These are phyloP conservation scores for Aradophagus sp. DNA, from an alignment of 1,140 invertebrate species.

Conservation along the genomic window DNA sequence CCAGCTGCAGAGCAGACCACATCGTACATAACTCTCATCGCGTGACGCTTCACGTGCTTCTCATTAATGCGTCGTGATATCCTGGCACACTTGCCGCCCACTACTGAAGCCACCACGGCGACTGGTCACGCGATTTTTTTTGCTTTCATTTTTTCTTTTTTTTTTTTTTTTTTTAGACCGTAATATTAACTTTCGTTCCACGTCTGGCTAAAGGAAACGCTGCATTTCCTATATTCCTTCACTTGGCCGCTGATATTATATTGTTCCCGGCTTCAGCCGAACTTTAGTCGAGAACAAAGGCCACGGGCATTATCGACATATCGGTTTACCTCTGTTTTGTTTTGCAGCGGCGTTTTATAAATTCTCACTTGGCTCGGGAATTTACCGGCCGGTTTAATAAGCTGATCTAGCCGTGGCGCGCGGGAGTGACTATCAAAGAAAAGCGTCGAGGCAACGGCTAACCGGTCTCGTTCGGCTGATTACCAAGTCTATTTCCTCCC, in stretches of 20 bases:
- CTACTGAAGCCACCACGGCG: too few species aligned
- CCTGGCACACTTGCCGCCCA: too few species aligned
- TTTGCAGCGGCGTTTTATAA: conserved; percentile 16
- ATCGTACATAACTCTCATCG: conserved; percentile 46
- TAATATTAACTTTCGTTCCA: too few species aligned
- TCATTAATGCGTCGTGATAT: conserved; percentile 36
- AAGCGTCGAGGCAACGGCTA: conserved; percentile 35
- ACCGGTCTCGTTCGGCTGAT: conserved; percentile 34
- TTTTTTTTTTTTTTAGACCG: too few species aligned
- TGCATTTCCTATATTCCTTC: neutral
- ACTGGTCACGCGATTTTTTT: neutral
- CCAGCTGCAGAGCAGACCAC: too few species aligned
- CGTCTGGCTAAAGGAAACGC: too few species aligned
- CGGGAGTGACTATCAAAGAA: conserved; percentile 24
- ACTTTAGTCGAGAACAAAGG: conserved; percentile 8
- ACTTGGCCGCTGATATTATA: neutral
- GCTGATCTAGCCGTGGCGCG: neutral
- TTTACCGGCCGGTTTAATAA: conserved; percentile 37
- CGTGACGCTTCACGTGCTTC: conserved; percentile 33
- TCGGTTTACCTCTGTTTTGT: conserved; percentile 9
- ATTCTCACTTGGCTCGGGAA: conserved; percentile 27
- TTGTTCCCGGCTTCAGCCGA: too few species aligned
- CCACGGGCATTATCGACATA: conserved; percentile 11
- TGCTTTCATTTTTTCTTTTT: neutral
- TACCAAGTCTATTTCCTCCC: conserved; percentile 38